These are phyloP conservation scores for Adelphocoris suturalis DNA, from an alignment of 2,888 invertebrate species.

Conservation along the genomic window DNA sequence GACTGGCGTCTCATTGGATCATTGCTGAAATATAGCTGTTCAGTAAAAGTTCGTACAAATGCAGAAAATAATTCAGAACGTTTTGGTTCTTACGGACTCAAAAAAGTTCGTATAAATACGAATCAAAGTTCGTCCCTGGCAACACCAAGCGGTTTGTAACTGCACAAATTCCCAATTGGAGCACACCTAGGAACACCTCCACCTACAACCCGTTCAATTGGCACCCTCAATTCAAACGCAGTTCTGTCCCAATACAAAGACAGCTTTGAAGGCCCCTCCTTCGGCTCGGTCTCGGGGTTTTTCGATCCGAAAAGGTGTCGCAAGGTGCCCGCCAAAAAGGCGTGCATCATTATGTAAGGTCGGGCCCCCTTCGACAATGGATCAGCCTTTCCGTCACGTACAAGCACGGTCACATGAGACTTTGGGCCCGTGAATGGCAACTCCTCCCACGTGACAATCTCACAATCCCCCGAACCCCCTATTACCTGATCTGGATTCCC, in stretches of 20 bases:
- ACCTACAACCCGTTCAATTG: background rate
- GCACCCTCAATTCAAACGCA: slow-evolving; percentile 33
- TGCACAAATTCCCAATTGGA: too few species aligned
- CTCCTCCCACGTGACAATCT: slow-evolving; percentile 21
- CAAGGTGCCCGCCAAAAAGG: slow-evolving; percentile 25
- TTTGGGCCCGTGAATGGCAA: slow-evolving; percentile 2
- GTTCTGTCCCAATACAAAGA: slow-evolving; percentile 30
- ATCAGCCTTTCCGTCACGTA: slow-evolving; percentile 36
- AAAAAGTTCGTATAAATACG: too few species aligned
- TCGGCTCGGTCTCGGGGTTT: background rate
- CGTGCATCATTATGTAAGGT: slow-evolving; percentile 36
- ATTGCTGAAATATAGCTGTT: too few species aligned
- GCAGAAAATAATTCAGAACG: too few species aligned
- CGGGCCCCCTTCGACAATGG: slow-evolving; percentile 14
- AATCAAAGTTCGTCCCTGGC: too few species aligned
- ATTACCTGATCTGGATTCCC: slow-evolving; percentile 11
- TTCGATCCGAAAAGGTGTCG: slow-evolving; percentile 18
- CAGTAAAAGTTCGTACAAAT: too few species aligned
- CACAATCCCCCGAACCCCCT: background rate
- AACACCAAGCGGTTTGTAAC: too few species aligned
- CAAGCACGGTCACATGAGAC: slow-evolving; percentile 31
- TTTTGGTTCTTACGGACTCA: too few species aligned
- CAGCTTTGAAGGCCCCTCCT: background rate
- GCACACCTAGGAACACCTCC: too few species aligned
- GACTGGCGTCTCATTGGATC: too few species aligned